phyloP scores from a whole-genome alignment of 1,140 invertebrate species.

The Agrypnia vestita region DNA sequence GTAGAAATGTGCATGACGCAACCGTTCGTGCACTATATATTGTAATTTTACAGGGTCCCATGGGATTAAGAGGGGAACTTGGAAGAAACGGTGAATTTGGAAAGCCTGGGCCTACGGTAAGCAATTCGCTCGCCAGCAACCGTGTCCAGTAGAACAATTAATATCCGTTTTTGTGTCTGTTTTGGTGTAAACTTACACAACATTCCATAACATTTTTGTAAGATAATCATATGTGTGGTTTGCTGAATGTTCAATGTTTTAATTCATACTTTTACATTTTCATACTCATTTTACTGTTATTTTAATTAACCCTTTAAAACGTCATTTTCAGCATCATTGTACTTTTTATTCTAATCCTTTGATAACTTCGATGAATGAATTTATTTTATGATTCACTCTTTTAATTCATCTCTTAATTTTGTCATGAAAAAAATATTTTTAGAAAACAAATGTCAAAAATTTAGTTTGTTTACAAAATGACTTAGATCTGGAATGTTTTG shows the following conservation, averaged over 20 bases:
- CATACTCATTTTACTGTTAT: slow-evolving; percentile 31
- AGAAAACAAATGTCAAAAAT: slow-evolving; percentile 38
- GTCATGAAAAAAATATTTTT: slow-evolving; percentile 14
- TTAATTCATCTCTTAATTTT: neutral
- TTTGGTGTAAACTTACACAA: slow-evolving; percentile 42
- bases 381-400: slow-evolving; percentile 27
- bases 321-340: slow-evolving; percentile 6
- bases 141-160: slow-evolving; percentile 62
- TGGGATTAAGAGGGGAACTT: slow-evolving; percentile 88
- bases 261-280: slow-evolving; percentile 28
- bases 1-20: slow-evolving; percentile 48
- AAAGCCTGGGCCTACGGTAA: slow-evolving; percentile 86
- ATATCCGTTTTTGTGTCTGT: slow-evolving; percentile 44
- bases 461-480: slow-evolving; percentile 12
- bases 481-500: slow-evolving; percentile 41
- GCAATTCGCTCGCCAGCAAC: slow-evolving; percentile 65
- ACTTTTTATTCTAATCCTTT: neutral
- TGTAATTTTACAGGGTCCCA: slow-evolving; percentile 81
- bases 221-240: slow-evolving; percentile 56
- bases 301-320: slow-evolving; percentile 26
- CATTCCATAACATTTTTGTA: slow-evolving; percentile 51
- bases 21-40: slow-evolving; percentile 55
- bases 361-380: slow-evolving; percentile 37
- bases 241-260: slow-evolving; percentile 56
- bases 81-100: slow-evolving; percentile 83